phyloP scores from a whole-genome alignment of 2,113 vertebrate species.

The Anhinga rufa region DNA sequence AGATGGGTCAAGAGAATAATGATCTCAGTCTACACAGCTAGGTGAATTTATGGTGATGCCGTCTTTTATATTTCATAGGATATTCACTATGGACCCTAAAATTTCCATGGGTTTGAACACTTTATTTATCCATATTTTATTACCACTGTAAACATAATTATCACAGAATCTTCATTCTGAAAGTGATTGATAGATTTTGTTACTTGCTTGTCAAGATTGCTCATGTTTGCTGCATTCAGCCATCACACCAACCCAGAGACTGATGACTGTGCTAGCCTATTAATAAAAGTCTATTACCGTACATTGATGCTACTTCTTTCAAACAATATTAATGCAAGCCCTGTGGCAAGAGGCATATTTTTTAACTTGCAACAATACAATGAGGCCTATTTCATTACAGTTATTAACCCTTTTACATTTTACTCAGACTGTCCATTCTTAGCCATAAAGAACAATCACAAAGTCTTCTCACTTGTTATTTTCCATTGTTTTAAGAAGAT shows the following conservation, averaged over 20 bases:
- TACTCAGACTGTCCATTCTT: neutral
- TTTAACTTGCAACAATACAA: neutral
- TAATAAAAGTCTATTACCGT: conserved; percentile 47
- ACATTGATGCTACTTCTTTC: conserved; percentile 18
- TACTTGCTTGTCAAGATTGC: conserved; percentile 29
- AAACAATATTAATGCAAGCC: conserved; percentile 28
- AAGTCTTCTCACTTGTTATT: neutral
- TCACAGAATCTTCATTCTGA: conserved; percentile 6
- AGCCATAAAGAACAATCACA: neutral
- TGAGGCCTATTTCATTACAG: neutral
- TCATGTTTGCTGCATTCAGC: conserved; percentile 2
- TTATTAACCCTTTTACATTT: neutral
- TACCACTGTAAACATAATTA: conserved; percentile 49
- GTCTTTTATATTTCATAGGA: neutral
- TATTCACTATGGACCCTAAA: neutral
- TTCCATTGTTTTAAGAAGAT: neutral
- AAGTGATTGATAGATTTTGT: conserved; percentile 39
- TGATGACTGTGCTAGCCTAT: conserved; percentile 26
- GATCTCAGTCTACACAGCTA: neutral
- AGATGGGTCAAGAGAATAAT: conserved; percentile 25
- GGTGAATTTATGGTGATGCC: neutral
- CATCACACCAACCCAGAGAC: conserved; percentile 15
- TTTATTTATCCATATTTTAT: conserved; percentile 46
- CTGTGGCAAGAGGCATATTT: neutral
- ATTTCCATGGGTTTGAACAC: conserved; percentile 2